A percentile compares a stretch with the other conserved stretches of the same genome.
Evolutionary conservation across 2,888 invertebrate genomes (phyloP).

Genomic region (Synergus umbraculus): DNA sequence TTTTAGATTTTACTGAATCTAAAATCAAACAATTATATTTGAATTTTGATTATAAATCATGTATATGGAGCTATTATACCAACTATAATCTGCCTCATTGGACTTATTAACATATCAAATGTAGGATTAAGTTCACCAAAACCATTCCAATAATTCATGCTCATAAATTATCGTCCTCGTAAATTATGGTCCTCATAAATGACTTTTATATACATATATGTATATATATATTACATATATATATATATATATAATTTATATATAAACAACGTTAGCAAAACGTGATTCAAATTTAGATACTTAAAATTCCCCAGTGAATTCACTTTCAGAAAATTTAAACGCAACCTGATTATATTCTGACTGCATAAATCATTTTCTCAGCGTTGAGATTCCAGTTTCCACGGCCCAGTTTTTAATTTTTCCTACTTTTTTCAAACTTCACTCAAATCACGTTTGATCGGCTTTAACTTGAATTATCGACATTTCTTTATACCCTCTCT

Average conservation of each 20-base stretch:
- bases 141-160: neutral
- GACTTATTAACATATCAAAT: conserved; percentile 26
- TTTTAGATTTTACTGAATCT: neutral
- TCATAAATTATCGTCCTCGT: neutral
- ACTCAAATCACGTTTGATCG: neutral
- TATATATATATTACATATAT: too few species aligned
- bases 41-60: conserved; percentile 1
- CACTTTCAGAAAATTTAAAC: neutral
- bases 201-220: neutral
- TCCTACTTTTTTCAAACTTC: neutral
- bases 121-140: conserved; percentile 1
- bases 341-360: neutral
- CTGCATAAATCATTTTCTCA: conserved; percentile 13
- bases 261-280: neutral
- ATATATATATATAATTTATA: neutral
- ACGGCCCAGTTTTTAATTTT: neutral
- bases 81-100: conserved; percentile 10
- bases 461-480: neutral
- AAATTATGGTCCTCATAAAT: neutral
- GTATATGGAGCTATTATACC: neutral
- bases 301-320: conserved; percentile 1
- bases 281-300: neutral
- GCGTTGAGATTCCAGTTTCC: neutral
- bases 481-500: neutral
- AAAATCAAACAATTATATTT: neutral